Evolutionary conservation across 1,140 invertebrate species (phyloP).

Genomic region (Homalodisca vitripennis): DNA sequence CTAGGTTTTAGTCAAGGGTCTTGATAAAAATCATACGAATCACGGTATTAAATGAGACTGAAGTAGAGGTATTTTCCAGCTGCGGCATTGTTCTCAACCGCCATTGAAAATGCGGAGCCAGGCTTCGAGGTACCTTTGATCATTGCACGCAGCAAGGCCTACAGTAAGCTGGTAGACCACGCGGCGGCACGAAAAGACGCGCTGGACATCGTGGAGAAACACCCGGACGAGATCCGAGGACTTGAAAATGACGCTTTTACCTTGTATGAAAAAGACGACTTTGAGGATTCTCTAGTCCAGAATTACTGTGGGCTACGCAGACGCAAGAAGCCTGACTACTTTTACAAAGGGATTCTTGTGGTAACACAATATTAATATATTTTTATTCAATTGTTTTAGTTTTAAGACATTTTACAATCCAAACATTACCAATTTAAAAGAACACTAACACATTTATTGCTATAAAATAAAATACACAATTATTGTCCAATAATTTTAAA

Average conservation of each 20-base stretch:
- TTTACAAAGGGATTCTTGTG: constrained; percentile 19
- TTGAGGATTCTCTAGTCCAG: constrained; percentile 14
- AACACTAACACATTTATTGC: too few species aligned
- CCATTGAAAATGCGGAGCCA: constrained; percentile 18
- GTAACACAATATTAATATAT: too few species aligned
- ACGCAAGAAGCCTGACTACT: constrained; percentile 12
- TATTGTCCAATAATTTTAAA: too few species aligned
- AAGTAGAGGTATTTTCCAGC: too few species aligned
- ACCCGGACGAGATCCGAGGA: constrained; percentile 1
- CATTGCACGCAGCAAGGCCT: constrained; percentile 10
- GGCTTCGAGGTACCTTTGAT: constrained; percentile 5
- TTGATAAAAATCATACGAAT: too few species aligned
- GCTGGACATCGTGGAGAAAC: neutral
- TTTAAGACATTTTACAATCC: too few species aligned
- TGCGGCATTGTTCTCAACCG: neutral
- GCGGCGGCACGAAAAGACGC: neutral
- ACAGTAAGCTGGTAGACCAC: constrained; percentile 5
- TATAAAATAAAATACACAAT: too few species aligned
- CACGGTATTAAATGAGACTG: too few species aligned
- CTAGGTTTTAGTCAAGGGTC: too few species aligned
- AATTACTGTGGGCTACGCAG: constrained; percentile 2
- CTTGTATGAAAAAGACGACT: constrained; percentile 10
- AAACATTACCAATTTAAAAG: too few species aligned
- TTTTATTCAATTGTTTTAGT: too few species aligned
- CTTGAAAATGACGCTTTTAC: constrained; percentile 16